Conservation (phyloP, 1,140 invertebrate species). For the Euura saliciscinereae region DNA sequence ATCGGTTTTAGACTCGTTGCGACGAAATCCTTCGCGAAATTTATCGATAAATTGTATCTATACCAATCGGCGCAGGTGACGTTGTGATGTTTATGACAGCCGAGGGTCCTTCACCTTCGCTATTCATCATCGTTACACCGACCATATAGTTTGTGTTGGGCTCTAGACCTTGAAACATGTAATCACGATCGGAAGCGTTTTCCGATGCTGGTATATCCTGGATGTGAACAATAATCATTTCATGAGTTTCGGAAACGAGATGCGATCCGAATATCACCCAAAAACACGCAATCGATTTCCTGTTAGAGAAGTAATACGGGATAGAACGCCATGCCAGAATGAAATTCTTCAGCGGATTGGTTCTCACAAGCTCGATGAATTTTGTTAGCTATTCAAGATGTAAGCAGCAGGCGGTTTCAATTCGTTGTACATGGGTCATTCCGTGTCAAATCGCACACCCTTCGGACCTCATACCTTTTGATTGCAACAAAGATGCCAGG, state of each 20-base stretch:
- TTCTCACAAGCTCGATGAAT: conserved; percentile 41
- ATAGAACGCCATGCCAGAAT: conserved; percentile 57
- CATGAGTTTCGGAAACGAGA: neutral
- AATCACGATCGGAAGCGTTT: conserved; percentile 66
- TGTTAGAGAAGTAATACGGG: conserved; percentile 30
- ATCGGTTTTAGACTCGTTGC: conserved; percentile 21
- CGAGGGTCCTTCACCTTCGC: conserved; percentile 78
- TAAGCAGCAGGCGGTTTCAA: too few species aligned
- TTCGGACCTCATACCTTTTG: too few species aligned
- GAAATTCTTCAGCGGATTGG: conserved; percentile 37
- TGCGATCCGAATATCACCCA: conserved; percentile 25
- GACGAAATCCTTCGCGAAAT: conserved; percentile 11
- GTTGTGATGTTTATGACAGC: conserved; percentile 70
- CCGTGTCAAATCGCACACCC: too few species aligned
- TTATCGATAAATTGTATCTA: conserved; percentile 47
- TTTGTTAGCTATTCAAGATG: neutral
- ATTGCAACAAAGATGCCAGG: too few species aligned
- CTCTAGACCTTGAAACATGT: conserved; percentile 80
- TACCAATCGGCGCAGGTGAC: conserved; percentile 68
- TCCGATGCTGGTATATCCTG: conserved; percentile 77
- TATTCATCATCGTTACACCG: conserved; percentile 80
- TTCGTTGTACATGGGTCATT: too few species aligned
- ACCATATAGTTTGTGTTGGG: conserved; percentile 79
- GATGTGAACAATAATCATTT: conserved; percentile 37
- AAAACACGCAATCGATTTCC: conserved; percentile 1